These are phyloP conservation scores for Atherinomorus stipes DNA, from an alignment of 2,113 vertebrate genomes.

Conservation along the genomic window DNA sequence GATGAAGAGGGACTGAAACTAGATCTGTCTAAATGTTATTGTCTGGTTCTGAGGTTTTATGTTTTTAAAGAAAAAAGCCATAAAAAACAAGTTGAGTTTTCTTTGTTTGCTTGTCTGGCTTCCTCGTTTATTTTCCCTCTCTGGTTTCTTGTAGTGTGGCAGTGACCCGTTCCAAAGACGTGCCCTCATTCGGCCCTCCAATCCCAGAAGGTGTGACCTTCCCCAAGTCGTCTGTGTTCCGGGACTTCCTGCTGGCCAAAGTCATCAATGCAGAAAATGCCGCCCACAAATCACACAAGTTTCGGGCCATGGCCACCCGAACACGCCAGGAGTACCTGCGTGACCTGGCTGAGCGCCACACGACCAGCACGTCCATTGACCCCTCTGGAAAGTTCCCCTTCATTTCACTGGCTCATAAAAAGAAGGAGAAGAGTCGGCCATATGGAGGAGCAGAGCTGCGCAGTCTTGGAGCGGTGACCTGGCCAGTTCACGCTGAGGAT, in stretches of 20 bases:
- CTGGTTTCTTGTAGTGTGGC: conserved; percentile 86
- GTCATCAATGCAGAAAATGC: conserved; percentile 98
- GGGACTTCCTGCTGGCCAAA: conserved; percentile 98
- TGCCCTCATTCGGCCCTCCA: conserved; percentile 95
- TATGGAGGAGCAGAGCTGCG: conserved; percentile 92
- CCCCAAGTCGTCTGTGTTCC: conserved; percentile 97
- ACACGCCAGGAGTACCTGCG: conserved; percentile 98
- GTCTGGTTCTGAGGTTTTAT: too few relatives aligned
- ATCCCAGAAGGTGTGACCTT: conserved; percentile 97
- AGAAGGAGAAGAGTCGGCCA: conserved; percentile 94
- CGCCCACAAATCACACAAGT: conserved; percentile 98
- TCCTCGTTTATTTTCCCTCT: not conserved
- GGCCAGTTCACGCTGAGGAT: conserved; percentile 91
- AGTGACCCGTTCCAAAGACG: conserved; percentile 96
- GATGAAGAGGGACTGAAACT: too few relatives aligned
- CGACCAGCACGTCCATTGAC: conserved; percentile 97
- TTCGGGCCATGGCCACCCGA: conserved; percentile 96
- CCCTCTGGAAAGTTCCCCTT: conserved; percentile 98
- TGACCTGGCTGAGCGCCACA: conserved; percentile 96
- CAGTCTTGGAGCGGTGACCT: conserved; percentile 91
- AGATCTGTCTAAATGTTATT: too few relatives aligned
- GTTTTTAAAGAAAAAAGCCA: not conserved
- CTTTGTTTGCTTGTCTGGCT: not conserved
- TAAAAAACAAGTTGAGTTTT: conserved; percentile 7
- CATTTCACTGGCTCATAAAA: conserved; percentile 97